A percentile compares a stretch with the other conserved stretches of the same genome.
These are phyloP conservation scores for Cariama cristata DNA, from an alignment of 2,113 vertebrate genomes.

Conservation along the genomic window DNA sequence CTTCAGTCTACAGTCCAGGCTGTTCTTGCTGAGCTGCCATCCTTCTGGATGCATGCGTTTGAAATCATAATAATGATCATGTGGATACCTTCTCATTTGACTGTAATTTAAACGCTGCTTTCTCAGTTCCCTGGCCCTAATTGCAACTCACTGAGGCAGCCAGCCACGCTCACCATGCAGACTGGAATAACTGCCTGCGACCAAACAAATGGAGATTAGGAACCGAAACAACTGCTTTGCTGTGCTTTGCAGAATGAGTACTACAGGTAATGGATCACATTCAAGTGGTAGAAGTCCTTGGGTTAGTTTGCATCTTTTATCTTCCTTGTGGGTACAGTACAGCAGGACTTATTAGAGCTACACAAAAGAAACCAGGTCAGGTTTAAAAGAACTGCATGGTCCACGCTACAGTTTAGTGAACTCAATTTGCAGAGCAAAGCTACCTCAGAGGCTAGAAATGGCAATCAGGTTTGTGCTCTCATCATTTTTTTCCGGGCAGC, in stretches of 20 bases:
- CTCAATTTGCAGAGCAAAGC: neutral
- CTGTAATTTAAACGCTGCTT: conserved; percentile 59
- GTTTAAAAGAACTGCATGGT: neutral
- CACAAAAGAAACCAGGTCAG: conserved; percentile 36
- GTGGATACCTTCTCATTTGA: conserved; percentile 48
- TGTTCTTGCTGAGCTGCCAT: conserved; percentile 33
- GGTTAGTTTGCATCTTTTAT: conserved; percentile 41
- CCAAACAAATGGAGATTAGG: conserved; percentile 42
- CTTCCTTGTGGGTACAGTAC: neutral
- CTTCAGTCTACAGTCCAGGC: neutral
- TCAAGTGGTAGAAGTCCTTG: neutral
- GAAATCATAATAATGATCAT: conserved; percentile 51
- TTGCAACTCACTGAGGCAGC: conserved; percentile 17
- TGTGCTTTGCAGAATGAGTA: conserved; percentile 16
- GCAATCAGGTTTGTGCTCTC: neutral
- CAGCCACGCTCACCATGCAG: conserved; percentile 2
- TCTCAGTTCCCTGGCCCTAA: conserved; percentile 48
- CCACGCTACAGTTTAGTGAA: neutral
- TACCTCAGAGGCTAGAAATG: neutral
- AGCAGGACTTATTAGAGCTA: neutral
- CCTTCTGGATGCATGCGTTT: conserved; percentile 36
- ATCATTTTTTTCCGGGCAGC: neutral
- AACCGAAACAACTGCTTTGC: conserved; percentile 31
- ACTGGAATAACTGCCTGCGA: conserved; percentile 55
- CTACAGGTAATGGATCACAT: conserved; percentile 30